These are phyloP conservation scores for Nycteola revayana DNA, from an alignment of 2,888 invertebrate genomes.

Conservation along the genomic window DNA sequence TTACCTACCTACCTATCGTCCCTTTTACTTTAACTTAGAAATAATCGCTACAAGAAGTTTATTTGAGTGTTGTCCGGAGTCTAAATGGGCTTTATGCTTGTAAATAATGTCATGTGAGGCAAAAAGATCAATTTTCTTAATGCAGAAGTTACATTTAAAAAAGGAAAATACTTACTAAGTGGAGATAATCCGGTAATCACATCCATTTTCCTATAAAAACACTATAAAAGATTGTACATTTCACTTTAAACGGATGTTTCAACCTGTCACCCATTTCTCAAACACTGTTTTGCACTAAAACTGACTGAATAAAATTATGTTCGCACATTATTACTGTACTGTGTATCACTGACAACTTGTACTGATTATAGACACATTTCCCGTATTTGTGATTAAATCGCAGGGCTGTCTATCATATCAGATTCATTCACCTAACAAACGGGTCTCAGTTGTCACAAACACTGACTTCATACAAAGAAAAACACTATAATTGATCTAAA, in stretches of 20 bases:
- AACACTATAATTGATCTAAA: neutral
- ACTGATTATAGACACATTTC: constrained; percentile 54
- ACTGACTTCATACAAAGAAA: constrained; percentile 1
- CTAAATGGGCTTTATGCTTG: no score
- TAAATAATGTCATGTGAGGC: no score
- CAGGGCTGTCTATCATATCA: constrained; percentile 26
- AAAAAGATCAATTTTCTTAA: no score
- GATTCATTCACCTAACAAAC: constrained; percentile 43
- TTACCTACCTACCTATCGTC: no score
- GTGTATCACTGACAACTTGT: constrained; percentile 37
- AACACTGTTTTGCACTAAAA: constrained; percentile 46
- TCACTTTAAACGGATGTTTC: constrained; percentile 72
- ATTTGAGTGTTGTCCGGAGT: no score
- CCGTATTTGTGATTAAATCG: constrained; percentile 55
- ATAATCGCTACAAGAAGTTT: no score
- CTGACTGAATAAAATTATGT: constrained; percentile 22
- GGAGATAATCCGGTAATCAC: constrained; percentile 64
- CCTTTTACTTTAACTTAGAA: no score
- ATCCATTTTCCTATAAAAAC: constrained; percentile 64
- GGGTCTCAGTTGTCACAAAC: constrained; percentile 19
- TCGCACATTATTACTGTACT: constrained; percentile 35
- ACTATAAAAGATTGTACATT: constrained; percentile 50
- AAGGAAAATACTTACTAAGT: constrained; percentile 71
- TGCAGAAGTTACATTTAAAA: no score
- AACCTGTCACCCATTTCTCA: constrained; percentile 76